phyloP scores from a whole-genome alignment of 2,888 invertebrate genomes.

The Cryptus armator region DNA sequence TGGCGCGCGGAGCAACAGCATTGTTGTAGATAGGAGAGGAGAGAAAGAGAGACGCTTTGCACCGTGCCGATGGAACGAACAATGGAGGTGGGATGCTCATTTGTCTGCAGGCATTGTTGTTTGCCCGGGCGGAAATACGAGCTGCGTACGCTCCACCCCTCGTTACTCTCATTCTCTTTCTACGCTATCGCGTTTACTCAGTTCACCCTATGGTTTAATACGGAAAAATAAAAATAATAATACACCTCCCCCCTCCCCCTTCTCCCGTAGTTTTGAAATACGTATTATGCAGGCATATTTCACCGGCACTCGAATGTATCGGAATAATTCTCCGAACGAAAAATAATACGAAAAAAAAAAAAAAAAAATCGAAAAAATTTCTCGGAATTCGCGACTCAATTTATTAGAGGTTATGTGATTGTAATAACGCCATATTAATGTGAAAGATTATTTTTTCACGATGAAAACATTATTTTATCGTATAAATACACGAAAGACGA shows the following conservation, averaged over 20 bases:
- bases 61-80: conserved; percentile 83
- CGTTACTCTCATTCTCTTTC: conserved; percentile 69
- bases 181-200: conserved; percentile 47
- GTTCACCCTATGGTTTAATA: conserved; percentile 38
- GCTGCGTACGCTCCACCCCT: conserved; percentile 76
- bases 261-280: background rate
- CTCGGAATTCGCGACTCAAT: too few relatives aligned
- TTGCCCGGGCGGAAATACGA: conserved; percentile 84
- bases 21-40: conserved; percentile 70
- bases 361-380: too few relatives aligned
- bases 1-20: conserved; percentile 65
- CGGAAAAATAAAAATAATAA: background rate
- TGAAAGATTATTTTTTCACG: too few relatives aligned
- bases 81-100: conserved; percentile 85
- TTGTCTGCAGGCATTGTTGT: conserved; percentile 85
- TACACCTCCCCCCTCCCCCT: background rate
- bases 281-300: background rate
- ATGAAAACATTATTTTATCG: too few relatives aligned
- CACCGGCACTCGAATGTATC: background rate
- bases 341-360: background rate
- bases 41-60: conserved; percentile 73
- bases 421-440: too few relatives aligned
- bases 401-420: too few relatives aligned
- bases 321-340: background rate
- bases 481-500: too few relatives aligned